Evolutionary conservation across 2,888 invertebrate genomes (phyloP).

Genomic region (Idaea straminata): DNA sequence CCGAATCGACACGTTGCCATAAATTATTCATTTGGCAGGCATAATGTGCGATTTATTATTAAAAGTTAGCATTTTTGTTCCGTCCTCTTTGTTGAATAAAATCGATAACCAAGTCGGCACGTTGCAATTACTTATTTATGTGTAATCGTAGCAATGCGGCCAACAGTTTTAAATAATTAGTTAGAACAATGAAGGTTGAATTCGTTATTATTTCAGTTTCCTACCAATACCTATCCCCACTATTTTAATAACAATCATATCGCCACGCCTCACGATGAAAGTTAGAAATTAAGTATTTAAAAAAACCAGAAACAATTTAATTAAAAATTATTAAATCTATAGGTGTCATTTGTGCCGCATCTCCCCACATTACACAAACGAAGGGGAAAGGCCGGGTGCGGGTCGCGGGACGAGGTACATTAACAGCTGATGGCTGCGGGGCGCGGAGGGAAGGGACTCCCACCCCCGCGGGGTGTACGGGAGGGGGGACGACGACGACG

Average conservation of each 20-base stretch:
- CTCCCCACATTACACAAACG: slow-evolving; percentile 79
- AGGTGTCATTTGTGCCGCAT: slow-evolving; percentile 45
- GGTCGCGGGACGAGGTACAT: slow-evolving; percentile 60
- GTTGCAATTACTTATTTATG: slow-evolving; percentile 38
- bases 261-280: no score
- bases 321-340: slow-evolving; percentile 32
- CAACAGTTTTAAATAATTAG: slow-evolving; percentile 7
- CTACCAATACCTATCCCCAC: not conserved
- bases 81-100: slow-evolving; percentile 53
- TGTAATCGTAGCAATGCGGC: slow-evolving; percentile 8
- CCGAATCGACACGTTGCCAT: slow-evolving; percentile 74
- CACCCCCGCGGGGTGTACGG: slow-evolving; percentile 22
- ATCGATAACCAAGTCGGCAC: slow-evolving; percentile 48
- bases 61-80: slow-evolving; percentile 77
- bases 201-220: not conserved
- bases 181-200: not conserved
- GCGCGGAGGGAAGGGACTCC: slow-evolving; percentile 34
- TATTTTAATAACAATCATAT: not conserved
- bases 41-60: slow-evolving; percentile 80
- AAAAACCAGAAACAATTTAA: not conserved
- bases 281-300: no score
- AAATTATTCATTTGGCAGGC: slow-evolving; percentile 78
- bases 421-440: slow-evolving; percentile 76
- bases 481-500: slow-evolving; percentile 50
- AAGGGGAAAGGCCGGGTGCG: slow-evolving; percentile 75